Evolutionary conservation across 2,113 vertebrate species (phyloP).

Genomic region (Limanda limanda): DNA sequence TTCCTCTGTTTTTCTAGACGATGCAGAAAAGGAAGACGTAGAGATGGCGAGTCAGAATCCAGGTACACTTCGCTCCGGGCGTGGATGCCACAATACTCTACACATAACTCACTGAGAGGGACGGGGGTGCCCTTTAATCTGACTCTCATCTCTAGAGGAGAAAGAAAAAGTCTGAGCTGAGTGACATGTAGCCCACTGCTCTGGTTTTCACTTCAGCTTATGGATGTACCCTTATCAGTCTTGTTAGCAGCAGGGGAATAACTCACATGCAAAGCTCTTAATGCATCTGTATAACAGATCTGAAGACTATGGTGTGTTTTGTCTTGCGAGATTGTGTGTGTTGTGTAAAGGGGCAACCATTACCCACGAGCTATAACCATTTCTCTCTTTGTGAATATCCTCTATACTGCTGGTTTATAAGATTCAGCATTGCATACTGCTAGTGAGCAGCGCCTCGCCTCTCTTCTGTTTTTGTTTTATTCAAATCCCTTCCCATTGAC

Average conservation of each 20-base stretch:
- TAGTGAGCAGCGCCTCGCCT: slow-evolving; percentile 57
- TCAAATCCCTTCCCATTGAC: slow-evolving; percentile 75
- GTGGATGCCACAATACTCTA: slow-evolving; percentile 4
- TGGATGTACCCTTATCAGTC: slow-evolving; percentile 50
- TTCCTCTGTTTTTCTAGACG: slow-evolving; percentile 58
- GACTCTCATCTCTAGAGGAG: slow-evolving; percentile 27
- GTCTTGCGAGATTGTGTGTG: slow-evolving; percentile 14
- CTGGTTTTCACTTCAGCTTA: slow-evolving; percentile 33
- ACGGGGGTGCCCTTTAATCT: slow-evolving; percentile 21
- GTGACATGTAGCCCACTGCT: slow-evolving; percentile 17
- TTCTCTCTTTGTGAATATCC: slow-evolving; percentile 65
- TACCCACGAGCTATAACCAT: slow-evolving; percentile 62
- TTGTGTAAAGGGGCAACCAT: slow-evolving; percentile 54
- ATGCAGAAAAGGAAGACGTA: slow-evolving; percentile 47
- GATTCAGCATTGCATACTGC: slow-evolving; percentile 77
- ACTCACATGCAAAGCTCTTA: slow-evolving; percentile 41
- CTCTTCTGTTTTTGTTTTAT: slow-evolving; percentile 75
- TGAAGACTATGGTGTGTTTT: slow-evolving; percentile 31
- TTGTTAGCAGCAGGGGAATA: slow-evolving; percentile 54
- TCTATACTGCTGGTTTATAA: slow-evolving; percentile 65
- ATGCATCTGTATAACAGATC: slow-evolving; percentile 40
- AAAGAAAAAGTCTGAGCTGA: slow-evolving; percentile 30
- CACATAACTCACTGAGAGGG: slow-evolving; percentile 12
- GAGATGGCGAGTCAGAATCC: slow-evolving; percentile 73
- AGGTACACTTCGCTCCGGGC: slow-evolving; percentile 60